phyloP scores from a whole-genome alignment of 2,888 invertebrate species.

The Desoria tigrina region DNA sequence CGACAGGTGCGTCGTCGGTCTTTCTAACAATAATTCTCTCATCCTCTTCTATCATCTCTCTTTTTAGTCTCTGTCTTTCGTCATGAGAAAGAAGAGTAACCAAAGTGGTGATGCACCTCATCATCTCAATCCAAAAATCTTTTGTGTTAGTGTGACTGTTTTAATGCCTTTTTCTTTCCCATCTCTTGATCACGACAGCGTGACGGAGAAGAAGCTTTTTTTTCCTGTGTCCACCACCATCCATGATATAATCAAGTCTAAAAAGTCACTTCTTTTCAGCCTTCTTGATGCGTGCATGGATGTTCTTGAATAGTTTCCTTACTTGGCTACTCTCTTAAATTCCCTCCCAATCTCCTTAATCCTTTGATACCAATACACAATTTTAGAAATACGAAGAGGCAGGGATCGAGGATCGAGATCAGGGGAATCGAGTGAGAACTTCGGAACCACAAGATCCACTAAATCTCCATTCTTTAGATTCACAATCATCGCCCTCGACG shows the following conservation, averaged over 20 bases:
- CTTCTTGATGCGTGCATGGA: too few relatives aligned
- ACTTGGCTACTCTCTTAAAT: slow-evolving; percentile 4
- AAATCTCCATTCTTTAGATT: not conserved
- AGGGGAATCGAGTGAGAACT: slow-evolving; percentile 6
- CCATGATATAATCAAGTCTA: not conserved
- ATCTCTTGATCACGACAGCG: slow-evolving; percentile 53
- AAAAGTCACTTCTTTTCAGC: too few relatives aligned
- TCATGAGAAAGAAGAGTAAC: slow-evolving; percentile 13
- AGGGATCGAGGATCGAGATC: not conserved
- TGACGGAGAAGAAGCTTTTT: slow-evolving; percentile 45
- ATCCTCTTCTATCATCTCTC: too few relatives aligned
- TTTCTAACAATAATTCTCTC: slow-evolving; percentile 9
- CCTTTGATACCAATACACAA: too few relatives aligned
- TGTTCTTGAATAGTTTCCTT: slow-evolving; percentile 1
- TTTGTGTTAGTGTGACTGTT: slow-evolving; percentile 48
- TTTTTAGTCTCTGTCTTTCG: not conserved
- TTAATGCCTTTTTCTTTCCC: slow-evolving; percentile 45
- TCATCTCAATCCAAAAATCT: slow-evolving; percentile 45
- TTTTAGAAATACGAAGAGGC: too few relatives aligned
- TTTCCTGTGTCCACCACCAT: slow-evolving; percentile 9
- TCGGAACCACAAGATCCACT: slow-evolving; percentile 20
- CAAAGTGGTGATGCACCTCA: slow-evolving; percentile 16
- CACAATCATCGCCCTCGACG: not conserved
- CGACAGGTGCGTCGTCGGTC: slow-evolving; percentile 29
- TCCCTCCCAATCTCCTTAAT: too few relatives aligned